Evolutionary conservation across 2,888 invertebrate species (phyloP).

Genomic region (Ectemnius cavifrons): DNA sequence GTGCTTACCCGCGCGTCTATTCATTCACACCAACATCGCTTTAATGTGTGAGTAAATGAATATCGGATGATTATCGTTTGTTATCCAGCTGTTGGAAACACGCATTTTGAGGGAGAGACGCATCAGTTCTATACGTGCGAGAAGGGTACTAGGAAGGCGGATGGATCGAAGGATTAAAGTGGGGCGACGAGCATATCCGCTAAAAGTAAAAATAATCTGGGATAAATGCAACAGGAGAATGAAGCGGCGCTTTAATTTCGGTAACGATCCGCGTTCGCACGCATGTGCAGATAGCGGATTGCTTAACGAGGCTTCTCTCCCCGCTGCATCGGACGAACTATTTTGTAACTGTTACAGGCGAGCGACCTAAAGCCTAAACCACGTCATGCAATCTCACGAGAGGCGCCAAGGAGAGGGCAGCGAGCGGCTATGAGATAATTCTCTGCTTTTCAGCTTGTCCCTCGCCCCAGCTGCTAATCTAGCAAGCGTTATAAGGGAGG

Average conservation of each 20-base stretch:
- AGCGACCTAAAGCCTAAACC: conserved; percentile 27
- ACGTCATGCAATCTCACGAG: conserved; percentile 12
- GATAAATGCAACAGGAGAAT: conserved; percentile 11
- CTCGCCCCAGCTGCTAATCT: neutral
- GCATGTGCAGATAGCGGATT: conserved; percentile 44
- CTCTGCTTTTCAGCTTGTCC: too few relatives aligned
- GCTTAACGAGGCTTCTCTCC: conserved; percentile 46
- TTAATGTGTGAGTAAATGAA: too few relatives aligned
- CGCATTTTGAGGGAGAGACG: too few relatives aligned
- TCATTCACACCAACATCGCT: too few relatives aligned
- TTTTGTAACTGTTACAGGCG: conserved; percentile 29
- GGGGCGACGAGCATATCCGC: neutral
- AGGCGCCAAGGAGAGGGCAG: neutral
- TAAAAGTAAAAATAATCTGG: conserved; percentile 28
- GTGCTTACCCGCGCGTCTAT: too few relatives aligned
- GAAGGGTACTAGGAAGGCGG: too few relatives aligned
- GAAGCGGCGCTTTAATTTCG: conserved; percentile 48
- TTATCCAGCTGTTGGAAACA: too few relatives aligned
- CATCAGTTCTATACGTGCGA: too few relatives aligned
- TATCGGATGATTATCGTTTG: too few relatives aligned
- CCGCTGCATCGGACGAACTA: conserved; percentile 45
- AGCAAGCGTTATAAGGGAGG: neutral
- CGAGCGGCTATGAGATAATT: neutral
- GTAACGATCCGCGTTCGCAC: conserved; percentile 51
- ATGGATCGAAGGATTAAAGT: too few relatives aligned